These are phyloP conservation scores for Poecilia latipinna DNA, from an alignment of 2,113 vertebrate species.

Conservation along the genomic window DNA sequence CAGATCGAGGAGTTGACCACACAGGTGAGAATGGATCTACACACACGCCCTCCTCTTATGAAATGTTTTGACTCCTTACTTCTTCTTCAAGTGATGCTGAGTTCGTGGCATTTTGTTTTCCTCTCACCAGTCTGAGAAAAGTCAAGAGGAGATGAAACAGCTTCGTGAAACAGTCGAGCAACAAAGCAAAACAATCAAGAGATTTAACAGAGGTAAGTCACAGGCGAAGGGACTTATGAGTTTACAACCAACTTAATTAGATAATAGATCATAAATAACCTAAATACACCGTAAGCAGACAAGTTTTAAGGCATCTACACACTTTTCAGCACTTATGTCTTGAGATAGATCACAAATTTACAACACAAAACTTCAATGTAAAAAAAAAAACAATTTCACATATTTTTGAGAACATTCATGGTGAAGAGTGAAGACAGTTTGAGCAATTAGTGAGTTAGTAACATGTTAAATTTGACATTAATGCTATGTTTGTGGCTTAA, in stretches of 20 bases:
- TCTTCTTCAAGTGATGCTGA: neutral
- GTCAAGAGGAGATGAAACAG: constrained; percentile 75
- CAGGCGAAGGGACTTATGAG: neutral
- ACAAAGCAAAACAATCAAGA: constrained; percentile 82
- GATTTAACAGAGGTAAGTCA: constrained; percentile 81
- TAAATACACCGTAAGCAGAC: neutral
- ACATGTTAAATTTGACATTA: neutral
- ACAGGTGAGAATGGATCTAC: constrained; percentile 63
- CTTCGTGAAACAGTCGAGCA: constrained; percentile 72
- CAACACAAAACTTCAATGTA: neutral
- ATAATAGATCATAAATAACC: neutral
- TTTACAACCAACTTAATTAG: neutral
- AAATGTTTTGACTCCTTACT: neutral
- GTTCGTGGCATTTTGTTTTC: neutral
- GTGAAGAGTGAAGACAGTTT: neutral
- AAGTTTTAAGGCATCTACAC: neutral
- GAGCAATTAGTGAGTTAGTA: neutral
- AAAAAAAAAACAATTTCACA: neutral
- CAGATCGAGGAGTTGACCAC: constrained; percentile 74
- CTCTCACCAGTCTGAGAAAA: constrained; percentile 68
- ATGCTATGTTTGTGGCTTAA: neutral
- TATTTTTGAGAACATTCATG: neutral
- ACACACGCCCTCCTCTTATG: too few species aligned
- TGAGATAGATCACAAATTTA: neutral
- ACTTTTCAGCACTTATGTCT: neutral